A percentile compares a stretch with the other conserved stretches of the same genome.
phyloP scores from a whole-genome alignment of 2,113 vertebrate species.

The Mormyrus iriodes region DNA sequence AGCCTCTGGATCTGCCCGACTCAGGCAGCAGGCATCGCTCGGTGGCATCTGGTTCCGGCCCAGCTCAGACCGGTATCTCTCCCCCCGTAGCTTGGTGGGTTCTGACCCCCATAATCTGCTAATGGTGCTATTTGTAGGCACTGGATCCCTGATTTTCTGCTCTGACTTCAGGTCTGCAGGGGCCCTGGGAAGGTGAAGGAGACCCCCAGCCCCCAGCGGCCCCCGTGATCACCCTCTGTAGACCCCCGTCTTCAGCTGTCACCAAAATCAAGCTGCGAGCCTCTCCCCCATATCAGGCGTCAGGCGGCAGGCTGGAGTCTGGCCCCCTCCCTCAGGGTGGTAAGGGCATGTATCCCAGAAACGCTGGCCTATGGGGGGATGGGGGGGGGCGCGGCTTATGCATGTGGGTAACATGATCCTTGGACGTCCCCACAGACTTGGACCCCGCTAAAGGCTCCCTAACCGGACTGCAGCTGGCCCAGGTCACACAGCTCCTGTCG shows the following conservation, averaged over 20 bases:
- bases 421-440: background rate
- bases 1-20: background rate
- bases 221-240: background rate
- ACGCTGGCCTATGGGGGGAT: background rate
- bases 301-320: background rate
- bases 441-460: background rate
- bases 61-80: background rate
- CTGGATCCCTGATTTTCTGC: background rate
- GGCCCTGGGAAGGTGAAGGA: background rate
- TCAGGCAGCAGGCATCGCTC: background rate
- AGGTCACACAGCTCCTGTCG: background rate
- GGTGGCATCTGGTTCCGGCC: background rate
- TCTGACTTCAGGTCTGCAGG: background rate
- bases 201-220: background rate
- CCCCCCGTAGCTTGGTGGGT: background rate
- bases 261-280: constrained; percentile 8
- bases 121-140: too few species aligned
- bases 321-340: background rate
- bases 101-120: background rate
- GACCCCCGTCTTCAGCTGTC: background rate
- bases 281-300: background rate
- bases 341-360: background rate
- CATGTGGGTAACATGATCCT: background rate
- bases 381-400: too few species aligned
- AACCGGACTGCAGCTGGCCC: background rate